These are phyloP conservation scores for Aulostomus chinensis DNA, from an alignment of 2,797 vertebrate species.

Conservation along the genomic window DNA sequence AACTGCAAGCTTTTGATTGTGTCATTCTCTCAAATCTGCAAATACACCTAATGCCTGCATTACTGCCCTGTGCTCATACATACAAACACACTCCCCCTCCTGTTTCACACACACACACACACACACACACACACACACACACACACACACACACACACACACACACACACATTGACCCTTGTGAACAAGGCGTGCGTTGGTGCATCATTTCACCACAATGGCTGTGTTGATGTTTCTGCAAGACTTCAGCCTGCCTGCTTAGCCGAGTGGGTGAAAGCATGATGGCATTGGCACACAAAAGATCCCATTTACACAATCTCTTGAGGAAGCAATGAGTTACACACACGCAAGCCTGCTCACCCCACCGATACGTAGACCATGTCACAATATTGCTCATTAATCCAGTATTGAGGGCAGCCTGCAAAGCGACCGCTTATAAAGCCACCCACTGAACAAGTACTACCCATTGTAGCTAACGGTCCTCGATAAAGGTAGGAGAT, in stretches of 20 bases:
- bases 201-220: constrained; percentile 45
- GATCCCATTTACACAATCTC: constrained; percentile 57
- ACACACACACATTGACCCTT: constrained; percentile 18
- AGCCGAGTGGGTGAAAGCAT: constrained; percentile 52
- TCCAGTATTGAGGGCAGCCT: constrained; percentile 35
- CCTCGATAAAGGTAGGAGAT: constrained; percentile 8
- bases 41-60: no score
- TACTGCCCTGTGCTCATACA: constrained; percentile 1
- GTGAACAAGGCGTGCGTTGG: constrained; percentile 24
- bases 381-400: constrained; percentile 61
- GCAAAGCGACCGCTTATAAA: constrained; percentile 36
- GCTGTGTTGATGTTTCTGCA: constrained; percentile 52
- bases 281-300: constrained; percentile 62
- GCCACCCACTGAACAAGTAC: constrained; percentile 30
- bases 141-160: constrained; percentile 12
- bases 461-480: neutral
- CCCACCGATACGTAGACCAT: constrained; percentile 40
- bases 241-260: constrained; percentile 44
- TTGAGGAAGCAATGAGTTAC: constrained; percentile 57
- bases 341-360: constrained; percentile 35
- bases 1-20: constrained; percentile 37
- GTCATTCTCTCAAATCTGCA: constrained; percentile 15
- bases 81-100: no score
- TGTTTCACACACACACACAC: no score
- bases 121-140: no score